Conservation (phyloP, 2,797 vertebrate genomes). For the Dromococcyx pavoninus region DNA sequence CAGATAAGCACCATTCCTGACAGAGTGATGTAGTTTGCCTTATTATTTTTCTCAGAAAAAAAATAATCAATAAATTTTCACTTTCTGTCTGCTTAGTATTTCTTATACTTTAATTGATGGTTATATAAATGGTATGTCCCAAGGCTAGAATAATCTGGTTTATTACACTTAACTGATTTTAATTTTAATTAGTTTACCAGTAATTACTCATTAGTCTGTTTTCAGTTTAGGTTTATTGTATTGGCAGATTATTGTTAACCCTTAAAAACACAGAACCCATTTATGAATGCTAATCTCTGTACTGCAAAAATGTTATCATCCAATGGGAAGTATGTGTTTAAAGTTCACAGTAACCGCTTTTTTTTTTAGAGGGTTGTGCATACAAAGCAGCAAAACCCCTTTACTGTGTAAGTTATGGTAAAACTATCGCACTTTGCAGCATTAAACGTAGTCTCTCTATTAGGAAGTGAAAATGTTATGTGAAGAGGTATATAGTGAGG, state of each 20-base stretch:
- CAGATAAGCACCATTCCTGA: background rate
- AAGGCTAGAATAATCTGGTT: conserved; percentile 28
- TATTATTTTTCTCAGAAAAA: background rate
- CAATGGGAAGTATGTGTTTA: background rate
- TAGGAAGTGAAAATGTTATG: background rate
- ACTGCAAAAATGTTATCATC: background rate
- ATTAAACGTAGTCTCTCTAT: background rate
- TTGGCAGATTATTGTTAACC: conserved; percentile 15
- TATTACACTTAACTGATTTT: conserved; percentile 53
- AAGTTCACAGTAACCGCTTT: background rate
- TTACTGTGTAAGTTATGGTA: background rate
- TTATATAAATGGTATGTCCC: conserved; percentile 31
- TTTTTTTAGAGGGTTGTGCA: background rate
- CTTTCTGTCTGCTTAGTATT: background rate
- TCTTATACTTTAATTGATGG: conserved; percentile 29
- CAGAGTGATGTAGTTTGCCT: background rate
- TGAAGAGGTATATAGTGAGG: background rate
- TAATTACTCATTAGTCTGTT: conserved; percentile 26
- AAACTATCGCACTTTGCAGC: background rate
- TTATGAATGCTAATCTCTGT: background rate
- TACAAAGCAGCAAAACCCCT: background rate
- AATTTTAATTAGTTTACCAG: conserved; percentile 56
- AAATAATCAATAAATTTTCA: background rate
- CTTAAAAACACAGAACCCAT: background rate
- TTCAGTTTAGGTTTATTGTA: conserved; percentile 46